Evolutionary conservation across 2,113 vertebrate genomes (phyloP).

Genomic region (Dendropsophus ebraccatus): DNA sequence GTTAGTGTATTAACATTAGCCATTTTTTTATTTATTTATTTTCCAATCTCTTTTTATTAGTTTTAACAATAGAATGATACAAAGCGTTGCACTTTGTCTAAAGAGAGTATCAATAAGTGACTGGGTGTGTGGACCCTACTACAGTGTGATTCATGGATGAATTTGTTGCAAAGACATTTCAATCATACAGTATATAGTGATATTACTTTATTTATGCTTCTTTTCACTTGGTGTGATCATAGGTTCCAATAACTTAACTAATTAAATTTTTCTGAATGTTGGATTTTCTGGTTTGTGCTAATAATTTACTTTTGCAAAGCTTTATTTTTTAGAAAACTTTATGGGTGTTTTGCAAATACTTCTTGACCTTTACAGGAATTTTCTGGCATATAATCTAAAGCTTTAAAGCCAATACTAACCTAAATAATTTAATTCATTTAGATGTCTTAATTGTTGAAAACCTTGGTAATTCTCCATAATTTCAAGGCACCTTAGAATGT

Average conservation of each 20-base stretch:
- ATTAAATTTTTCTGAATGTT: background rate
- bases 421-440: background rate
- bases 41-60: too few relatives aligned
- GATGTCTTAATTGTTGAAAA: background rate
- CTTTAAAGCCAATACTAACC: background rate
- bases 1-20: too few relatives aligned
- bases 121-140: too few relatives aligned
- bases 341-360: background rate
- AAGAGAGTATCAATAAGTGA: too few relatives aligned
- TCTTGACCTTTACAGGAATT: background rate
- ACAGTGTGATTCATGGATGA: too few relatives aligned
- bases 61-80: too few relatives aligned
- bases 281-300: background rate
- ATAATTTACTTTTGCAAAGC: background rate
- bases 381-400: slow-evolving; percentile 9
- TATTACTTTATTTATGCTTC: background rate
- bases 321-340: background rate
- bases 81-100: too few relatives aligned
- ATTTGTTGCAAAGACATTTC: too few relatives aligned
- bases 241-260: background rate
- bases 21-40: too few relatives aligned
- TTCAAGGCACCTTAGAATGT: background rate
- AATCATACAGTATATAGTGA: too few relatives aligned
- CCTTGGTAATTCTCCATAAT: background rate
- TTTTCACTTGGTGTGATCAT: background rate